These are phyloP conservation scores for Percopsis transmontana DNA, from an alignment of 2,113 vertebrate genomes.

Conservation along the genomic window DNA sequence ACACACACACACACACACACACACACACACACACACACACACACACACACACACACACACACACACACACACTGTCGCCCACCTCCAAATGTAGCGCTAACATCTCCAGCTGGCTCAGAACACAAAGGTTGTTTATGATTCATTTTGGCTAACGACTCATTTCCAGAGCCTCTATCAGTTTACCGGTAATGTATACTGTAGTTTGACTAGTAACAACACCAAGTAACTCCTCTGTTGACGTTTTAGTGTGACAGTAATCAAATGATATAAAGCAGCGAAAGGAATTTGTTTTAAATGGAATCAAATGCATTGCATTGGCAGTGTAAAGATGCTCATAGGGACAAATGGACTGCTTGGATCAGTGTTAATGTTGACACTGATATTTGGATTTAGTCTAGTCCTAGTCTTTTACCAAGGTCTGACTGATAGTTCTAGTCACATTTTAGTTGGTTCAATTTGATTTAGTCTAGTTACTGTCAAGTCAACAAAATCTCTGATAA, in stretches of 20 bases:
- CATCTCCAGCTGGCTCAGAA: slow-evolving; percentile 45
- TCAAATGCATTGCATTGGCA: too few relatives aligned
- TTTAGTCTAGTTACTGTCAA: too few relatives aligned
- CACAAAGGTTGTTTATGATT: slow-evolving; percentile 47
- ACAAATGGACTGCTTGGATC: too few relatives aligned
- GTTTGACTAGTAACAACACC: not conserved
- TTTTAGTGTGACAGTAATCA: not conserved
- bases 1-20: not conserved
- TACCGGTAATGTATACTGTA: not conserved
- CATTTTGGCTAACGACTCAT: slow-evolving; percentile 14
- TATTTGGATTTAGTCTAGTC: too few relatives aligned
- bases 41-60: not conserved
- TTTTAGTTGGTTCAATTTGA: too few relatives aligned
- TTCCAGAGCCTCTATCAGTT: slow-evolving; percentile 1
- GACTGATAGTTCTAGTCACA: too few relatives aligned
- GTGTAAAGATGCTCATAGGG: too few relatives aligned
- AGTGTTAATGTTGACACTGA: too few relatives aligned
- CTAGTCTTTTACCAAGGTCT: too few relatives aligned
- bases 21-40: slow-evolving; percentile 1
- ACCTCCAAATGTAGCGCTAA: slow-evolving; percentile 31
- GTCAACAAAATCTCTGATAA: too few relatives aligned
- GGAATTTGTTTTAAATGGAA: not conserved
- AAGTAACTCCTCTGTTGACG: not conserved
- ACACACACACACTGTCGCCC: not conserved
- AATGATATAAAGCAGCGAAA: not conserved